Conservation (phyloP, 2,797 vertebrate species). For the Hafferia zeledoni region DNA sequence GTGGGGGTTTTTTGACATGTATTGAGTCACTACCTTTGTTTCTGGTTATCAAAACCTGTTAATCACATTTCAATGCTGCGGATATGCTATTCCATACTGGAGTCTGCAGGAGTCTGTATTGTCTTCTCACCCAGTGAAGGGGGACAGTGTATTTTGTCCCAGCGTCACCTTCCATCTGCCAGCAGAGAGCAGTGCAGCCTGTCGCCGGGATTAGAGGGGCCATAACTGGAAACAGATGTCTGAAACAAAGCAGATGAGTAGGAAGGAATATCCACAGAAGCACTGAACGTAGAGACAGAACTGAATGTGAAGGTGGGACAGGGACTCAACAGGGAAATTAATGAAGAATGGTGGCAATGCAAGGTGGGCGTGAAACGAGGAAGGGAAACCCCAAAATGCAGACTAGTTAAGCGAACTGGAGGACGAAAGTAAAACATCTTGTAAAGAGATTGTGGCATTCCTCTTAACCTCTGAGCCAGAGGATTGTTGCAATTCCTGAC, state of each 20-base stretch:
- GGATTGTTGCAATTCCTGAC: background rate
- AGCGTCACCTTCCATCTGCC: rapidly evolving
- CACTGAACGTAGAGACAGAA: background rate
- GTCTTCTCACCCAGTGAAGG: rapidly evolving
- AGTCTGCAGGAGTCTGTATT: background rate
- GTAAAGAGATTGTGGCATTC: background rate
- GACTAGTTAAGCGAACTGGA: background rate
- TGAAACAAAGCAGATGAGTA: background rate
- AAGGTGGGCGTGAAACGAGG: background rate
- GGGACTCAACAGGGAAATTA: background rate
- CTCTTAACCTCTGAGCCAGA: background rate
- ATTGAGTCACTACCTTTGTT: background rate
- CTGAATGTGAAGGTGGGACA: background rate
- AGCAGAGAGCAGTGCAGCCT: slow-evolving; percentile 23
- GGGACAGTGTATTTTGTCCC: rapidly evolving
- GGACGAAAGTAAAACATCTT: background rate
- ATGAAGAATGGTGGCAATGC: background rate
- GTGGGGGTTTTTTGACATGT: background rate
- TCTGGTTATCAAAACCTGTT: background rate
- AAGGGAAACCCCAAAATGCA: background rate
- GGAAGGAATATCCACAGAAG: background rate
- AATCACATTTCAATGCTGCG: background rate
- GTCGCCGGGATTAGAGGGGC: rapidly evolving
- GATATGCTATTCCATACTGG: rapidly evolving
- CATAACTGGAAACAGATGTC: rapidly evolving